phyloP scores from a whole-genome alignment of 1,140 invertebrate species.

The Sarcophaga peregrina region DNA sequence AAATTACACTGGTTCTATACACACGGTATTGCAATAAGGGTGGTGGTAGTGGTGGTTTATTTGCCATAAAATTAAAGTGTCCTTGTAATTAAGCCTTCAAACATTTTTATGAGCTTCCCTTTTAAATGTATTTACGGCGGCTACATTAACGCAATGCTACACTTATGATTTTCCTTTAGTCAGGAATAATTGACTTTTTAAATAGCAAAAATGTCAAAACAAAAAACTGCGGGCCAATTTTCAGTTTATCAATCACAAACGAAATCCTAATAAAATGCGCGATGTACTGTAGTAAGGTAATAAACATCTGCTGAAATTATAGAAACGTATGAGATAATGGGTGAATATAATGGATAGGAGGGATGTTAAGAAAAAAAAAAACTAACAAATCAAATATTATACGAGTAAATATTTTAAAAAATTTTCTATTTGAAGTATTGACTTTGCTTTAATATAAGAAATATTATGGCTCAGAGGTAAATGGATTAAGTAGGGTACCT shows the following conservation, averaged over 20 bases:
- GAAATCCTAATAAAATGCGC: background rate
- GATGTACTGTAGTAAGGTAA: background rate
- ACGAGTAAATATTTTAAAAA: too few species aligned
- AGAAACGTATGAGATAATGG: background rate
- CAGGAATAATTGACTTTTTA: background rate
- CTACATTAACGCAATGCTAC: too few species aligned
- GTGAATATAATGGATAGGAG: background rate
- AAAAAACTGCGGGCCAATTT: background rate
- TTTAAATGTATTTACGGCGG: background rate
- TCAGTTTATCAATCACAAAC: background rate
- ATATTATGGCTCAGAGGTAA: too few species aligned
- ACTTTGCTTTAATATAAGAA: too few species aligned
- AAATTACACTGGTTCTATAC: background rate
- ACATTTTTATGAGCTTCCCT: background rate
- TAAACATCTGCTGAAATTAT: conserved; percentile 28
- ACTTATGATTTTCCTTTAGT: background rate
- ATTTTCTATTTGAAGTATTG: too few species aligned
- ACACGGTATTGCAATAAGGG: background rate
- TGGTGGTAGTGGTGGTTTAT: conserved; percentile 16
- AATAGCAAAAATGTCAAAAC: background rate
- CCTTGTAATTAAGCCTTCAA: conserved; percentile 33
- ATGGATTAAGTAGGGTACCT: too few species aligned
- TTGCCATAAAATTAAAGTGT: conserved; percentile 39
- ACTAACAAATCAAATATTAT: too few species aligned
- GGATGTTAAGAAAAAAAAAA: too few species aligned